Evolutionary conservation across 2,113 vertebrate genomes (phyloP), one percentile per base, ranked within the genome.

Genomic region (Antechinus flavipes): DNA sequence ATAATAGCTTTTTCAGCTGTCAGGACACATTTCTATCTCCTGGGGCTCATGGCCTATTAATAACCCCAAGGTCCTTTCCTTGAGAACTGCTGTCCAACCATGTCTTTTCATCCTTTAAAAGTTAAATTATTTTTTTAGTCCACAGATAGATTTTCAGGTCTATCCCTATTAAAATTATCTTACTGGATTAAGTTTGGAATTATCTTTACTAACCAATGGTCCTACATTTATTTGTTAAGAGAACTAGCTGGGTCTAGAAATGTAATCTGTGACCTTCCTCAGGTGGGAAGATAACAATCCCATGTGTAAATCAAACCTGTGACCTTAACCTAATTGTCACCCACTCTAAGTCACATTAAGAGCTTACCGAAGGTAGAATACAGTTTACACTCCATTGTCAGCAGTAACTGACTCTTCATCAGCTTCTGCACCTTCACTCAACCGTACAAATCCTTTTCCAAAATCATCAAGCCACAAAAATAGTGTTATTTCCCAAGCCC

Each of bases 381-480:
- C 19, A 84, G 68, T 84, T 84, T 84, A 84, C 68, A 84, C 68
- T 84, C 68, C 68, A 84, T 84, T 84, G 68, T 84, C 68, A 84
- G 68, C 68, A 42, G 68, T 84, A 42, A 84, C 68, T 42, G 68
- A 84, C 35, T 84, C n/a, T 42, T 84, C 68, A 84, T 84, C 68
- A 42, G n/a, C n/a, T 84, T 84, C 68, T 84, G 35, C 68, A 84
- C 68, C n/a, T 42, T 23, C n/a, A 84, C 19, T 84, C 68, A 84
- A 84, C 68, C 68, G n/a, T 84, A 8, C n/a, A 84, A 84, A 84
- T 84, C n/a, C 68, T 84, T 84, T 84, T 42, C 68, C 68, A 84
- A 84, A 84, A 84, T 84, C 68, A 84, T n/a, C 68, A 84, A 84
- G 68, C 68, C 68, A 84, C 68, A 84, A 42, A 84, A 84, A 84